These are phyloP conservation scores for Glaucidium brasilianum DNA, from an alignment of 2,113 vertebrate species.

Conservation along the genomic window DNA sequence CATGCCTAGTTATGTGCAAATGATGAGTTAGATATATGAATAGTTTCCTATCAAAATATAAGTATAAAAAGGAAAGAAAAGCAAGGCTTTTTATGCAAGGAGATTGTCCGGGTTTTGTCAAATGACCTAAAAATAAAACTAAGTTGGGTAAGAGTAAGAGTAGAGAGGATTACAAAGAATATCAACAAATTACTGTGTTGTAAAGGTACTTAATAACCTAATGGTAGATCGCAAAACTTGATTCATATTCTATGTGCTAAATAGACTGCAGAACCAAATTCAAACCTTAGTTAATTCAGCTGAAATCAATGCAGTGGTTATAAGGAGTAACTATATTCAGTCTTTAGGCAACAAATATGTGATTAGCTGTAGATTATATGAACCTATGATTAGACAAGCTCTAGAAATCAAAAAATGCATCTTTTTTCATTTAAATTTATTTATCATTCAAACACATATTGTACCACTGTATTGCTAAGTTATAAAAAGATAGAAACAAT, in stretches of 20 bases:
- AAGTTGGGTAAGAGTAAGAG: background rate
- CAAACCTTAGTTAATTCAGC: background rate
- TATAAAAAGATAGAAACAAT: background rate
- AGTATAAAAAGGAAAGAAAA: background rate
- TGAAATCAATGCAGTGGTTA: background rate
- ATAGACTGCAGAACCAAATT: background rate
- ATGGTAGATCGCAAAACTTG: background rate
- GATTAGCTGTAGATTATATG: background rate
- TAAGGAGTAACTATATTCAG: background rate
- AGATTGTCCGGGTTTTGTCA: background rate
- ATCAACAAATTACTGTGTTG: background rate
- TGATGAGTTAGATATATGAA: background rate
- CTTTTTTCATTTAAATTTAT: background rate
- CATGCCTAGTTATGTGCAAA: background rate
- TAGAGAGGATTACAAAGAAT: background rate
- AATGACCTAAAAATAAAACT: background rate
- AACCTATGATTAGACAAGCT: background rate
- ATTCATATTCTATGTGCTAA: background rate
- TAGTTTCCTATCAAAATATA: background rate
- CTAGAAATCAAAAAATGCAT: background rate
- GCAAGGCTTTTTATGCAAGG: background rate
- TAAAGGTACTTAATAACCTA: background rate
- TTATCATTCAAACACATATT: background rate
- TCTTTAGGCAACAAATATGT: background rate
- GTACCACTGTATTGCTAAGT: background rate